Evolutionary conservation across 2,113 vertebrate genomes (phyloP), one percentile per base, ranked within the genome.

Genomic region (Phoenicopterus ruber): DNA sequence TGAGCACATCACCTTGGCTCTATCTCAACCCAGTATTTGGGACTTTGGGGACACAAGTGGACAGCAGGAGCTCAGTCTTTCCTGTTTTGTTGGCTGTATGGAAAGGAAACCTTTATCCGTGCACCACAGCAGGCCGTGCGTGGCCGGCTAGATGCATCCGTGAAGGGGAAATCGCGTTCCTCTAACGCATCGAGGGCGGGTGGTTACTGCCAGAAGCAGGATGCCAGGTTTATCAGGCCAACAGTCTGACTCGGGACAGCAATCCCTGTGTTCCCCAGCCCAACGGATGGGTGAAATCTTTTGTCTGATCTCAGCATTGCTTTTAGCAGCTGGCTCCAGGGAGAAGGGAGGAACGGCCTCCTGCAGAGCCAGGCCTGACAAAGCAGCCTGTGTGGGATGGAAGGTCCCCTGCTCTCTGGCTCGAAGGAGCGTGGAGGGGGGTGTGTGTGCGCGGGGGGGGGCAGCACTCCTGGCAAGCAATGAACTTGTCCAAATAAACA

Each of bases 401-500:
- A 83, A 72, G 58, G 67, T 50, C 65, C 62, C 31, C 49, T 72
- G 62, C 47, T 85, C 55, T 38, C 71, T 59, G 66, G 52, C 86
- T 89, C 10, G 7, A 40, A 54, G 32, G 28, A 72, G 76, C 1
- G 0, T 26, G 80, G 2, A 15, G 40, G 34, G 20, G 59, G 5
- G 54, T 47, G 67, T 52, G 21, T 52, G 42, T 76, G 50, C 52
- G 52, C 71, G 71, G 49, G 8, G 13, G 52, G 29, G 46, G 46
- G 54, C 72, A 83, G 25, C 17, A 17, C 38, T 86, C 44, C 54
- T 91, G 84, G 84, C 90, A 88, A 77, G 81, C 49, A 25, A 9
- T 1, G 2, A n/a, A 38, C 84, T 89, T 69, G 72, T 84, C 71
- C 73, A 96, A 96, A 94, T 78, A 96, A 96, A 93, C 54, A 81